These are phyloP conservation scores for Neotoxoptera formosana DNA, from an alignment of 1,140 invertebrate genomes.

Conservation along the genomic window DNA sequence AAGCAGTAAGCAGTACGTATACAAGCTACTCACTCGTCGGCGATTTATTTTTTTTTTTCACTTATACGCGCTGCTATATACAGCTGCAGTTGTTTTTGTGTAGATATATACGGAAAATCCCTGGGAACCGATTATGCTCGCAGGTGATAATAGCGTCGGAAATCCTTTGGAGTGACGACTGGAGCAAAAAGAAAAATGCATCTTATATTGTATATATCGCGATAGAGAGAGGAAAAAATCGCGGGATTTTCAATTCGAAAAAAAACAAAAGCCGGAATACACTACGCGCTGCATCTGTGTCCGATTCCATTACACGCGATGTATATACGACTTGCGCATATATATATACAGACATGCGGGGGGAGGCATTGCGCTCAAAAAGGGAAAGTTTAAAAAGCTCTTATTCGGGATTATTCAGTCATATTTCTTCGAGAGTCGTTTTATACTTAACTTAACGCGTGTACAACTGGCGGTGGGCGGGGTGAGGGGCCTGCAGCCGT, in stretches of 20 bases:
- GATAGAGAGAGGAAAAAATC: constrained; percentile 25
- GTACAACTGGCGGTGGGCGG: background rate
- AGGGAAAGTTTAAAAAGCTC: constrained; percentile 53
- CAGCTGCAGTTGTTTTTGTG: background rate
- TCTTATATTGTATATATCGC: constrained; percentile 17
- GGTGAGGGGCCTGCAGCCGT: background rate
- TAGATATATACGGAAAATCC: background rate
- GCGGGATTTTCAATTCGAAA: background rate
- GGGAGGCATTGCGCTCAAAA: background rate
- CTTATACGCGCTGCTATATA: background rate
- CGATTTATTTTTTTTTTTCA: background rate
- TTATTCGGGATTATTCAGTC: constrained; percentile 50
- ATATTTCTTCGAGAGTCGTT: constrained; percentile 49
- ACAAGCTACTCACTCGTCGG: background rate
- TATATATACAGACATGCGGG: background rate
- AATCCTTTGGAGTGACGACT: constrained; percentile 37
- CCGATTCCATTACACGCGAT: constrained; percentile 34
- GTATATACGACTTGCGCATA: background rate
- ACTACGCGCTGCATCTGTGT: constrained; percentile 32
- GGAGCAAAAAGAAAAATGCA: constrained; percentile 1
- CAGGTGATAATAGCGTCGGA: constrained; percentile 48
- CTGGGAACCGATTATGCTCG: constrained; percentile 34
- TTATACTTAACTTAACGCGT: constrained; percentile 46
- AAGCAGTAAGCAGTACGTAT: background rate
- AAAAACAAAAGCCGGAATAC: constrained; percentile 32